phyloP scores from a whole-genome alignment of 2,888 invertebrate genomes.

The Cyclophora albipunctata region DNA sequence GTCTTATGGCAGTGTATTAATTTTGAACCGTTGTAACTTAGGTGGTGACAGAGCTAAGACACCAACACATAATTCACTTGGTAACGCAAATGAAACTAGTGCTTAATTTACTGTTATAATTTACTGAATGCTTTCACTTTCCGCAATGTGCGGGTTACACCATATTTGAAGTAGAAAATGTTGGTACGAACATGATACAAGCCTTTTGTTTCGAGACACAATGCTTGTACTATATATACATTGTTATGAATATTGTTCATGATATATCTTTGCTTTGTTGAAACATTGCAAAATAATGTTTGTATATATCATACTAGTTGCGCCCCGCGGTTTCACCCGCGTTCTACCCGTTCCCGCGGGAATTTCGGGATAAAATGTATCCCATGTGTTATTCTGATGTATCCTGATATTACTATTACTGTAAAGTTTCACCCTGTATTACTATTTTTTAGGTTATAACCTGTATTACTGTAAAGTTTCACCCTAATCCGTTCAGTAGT shows the following conservation, averaged over 20 bases:
- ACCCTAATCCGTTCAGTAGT: too few species aligned
- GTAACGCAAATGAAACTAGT: conserved; percentile 73
- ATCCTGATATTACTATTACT: too few species aligned
- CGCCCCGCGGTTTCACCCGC: too few species aligned
- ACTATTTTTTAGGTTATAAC: too few species aligned
- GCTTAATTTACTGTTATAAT: conserved; percentile 74
- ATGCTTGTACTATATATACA: neutral
- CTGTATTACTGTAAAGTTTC: too few species aligned
- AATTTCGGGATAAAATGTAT: too few species aligned
- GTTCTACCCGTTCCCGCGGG: too few species aligned
- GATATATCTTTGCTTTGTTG: too few species aligned
- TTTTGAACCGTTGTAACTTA: conserved; percentile 75
- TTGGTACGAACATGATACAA: neutral
- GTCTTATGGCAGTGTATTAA: conserved; percentile 75
- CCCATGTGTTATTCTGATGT: too few species aligned
- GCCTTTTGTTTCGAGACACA: neutral
- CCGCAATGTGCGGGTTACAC: conserved; percentile 28
- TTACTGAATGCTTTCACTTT: conserved; percentile 68
- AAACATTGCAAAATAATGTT: too few species aligned
- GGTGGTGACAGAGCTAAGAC: conserved; percentile 75
- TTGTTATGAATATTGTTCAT: neutral
- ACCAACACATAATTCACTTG: conserved; percentile 72
- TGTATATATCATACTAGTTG: too few species aligned
- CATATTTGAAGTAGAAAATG: neutral
- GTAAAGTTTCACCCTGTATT: too few species aligned